Conservation (phyloP, 2,797 vertebrate species). For the Alectoris magna region DNA sequence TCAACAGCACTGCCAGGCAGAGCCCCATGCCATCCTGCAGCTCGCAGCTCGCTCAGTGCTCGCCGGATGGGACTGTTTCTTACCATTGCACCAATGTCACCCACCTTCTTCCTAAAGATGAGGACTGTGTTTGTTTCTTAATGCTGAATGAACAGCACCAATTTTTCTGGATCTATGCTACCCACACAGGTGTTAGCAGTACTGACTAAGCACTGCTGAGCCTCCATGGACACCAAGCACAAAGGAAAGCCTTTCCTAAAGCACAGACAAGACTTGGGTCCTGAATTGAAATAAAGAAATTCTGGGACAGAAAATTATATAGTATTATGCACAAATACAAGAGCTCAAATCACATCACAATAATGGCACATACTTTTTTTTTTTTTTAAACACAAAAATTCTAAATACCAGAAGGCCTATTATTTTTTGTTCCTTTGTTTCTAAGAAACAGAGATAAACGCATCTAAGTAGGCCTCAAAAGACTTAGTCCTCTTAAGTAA, state of each 20-base stretch:
- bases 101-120: background rate
- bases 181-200: background rate
- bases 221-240: background rate
- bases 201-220: background rate
- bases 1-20: background rate
- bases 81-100: background rate
- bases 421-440: background rate
- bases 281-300: background rate
- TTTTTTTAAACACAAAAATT: background rate
- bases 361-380: background rate
- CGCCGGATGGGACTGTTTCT: background rate
- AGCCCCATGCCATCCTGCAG: background rate
- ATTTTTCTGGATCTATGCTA: background rate
- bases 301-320: background rate
- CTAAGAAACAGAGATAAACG: background rate
- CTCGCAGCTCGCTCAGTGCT: accelerated
- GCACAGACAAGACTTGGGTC: background rate
- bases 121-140: background rate
- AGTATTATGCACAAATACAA: background rate
- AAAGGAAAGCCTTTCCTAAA: background rate
- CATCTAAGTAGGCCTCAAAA: background rate
- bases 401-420: background rate
- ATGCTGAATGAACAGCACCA: background rate
- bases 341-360: slow-evolving; percentile 9
- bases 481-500: background rate